Evolutionary conservation across 2,888 invertebrate species (phyloP).

Genomic region (Osedax frankpressi): DNA sequence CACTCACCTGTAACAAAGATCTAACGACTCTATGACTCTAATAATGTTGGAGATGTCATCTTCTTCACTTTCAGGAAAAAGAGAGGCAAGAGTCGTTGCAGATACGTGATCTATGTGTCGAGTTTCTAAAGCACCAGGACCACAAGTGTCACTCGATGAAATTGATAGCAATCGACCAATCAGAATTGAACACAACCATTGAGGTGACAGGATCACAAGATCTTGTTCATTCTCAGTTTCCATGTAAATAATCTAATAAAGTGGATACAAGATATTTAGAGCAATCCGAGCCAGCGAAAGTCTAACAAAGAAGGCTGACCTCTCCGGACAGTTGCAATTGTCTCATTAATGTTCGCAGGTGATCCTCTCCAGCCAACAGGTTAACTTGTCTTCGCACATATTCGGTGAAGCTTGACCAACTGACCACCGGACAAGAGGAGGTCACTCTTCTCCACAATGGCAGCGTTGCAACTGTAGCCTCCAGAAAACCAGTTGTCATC

Average conservation of each 20-base stretch:
- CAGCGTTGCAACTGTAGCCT: conserved; percentile 51
- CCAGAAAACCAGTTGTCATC: conserved; percentile 53
- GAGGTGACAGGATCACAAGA: conserved; percentile 56
- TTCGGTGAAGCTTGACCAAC: conserved; percentile 53
- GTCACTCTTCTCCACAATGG: conserved; percentile 50
- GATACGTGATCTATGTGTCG: not conserved
- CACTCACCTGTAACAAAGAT: not conserved
- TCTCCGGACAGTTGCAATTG: conserved; percentile 58
- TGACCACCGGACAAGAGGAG: conserved; percentile 54
- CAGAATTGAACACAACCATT: conserved; percentile 58
- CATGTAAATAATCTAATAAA: conserved; percentile 52
- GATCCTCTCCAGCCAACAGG: conserved; percentile 56
- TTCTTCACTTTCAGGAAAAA: not conserved
- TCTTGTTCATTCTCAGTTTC: conserved; percentile 52
- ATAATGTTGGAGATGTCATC: not conserved
- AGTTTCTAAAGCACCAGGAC: not conserved
- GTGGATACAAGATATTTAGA: not conserved
- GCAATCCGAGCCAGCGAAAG: not conserved
- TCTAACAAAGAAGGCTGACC: conserved; percentile 44
- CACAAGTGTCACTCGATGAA: not conserved
- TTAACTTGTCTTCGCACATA: conserved; percentile 54
- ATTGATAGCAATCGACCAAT: conserved; percentile 54
- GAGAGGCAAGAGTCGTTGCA: not conserved
- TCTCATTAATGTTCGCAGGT: conserved; percentile 54
- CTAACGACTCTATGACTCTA: not conserved